Evolutionary conservation across 1,140 invertebrate genomes (phyloP).

Genomic region (Pogonomyrmex californicus): DNA sequence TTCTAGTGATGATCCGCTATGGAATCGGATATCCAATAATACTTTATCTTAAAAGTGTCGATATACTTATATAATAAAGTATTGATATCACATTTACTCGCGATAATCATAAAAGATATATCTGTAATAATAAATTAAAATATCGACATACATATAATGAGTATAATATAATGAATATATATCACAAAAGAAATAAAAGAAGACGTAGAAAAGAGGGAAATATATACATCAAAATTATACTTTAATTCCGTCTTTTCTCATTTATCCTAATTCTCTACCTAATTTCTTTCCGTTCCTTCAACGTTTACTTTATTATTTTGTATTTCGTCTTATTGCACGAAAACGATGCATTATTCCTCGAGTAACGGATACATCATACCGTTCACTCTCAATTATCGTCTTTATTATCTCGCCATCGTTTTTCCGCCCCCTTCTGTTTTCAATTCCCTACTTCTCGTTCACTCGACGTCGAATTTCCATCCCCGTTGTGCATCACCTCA

Average conservation of each 20-base stretch:
- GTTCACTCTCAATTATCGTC: constrained; percentile 6
- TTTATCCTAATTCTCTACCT: not conserved
- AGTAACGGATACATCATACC: constrained; percentile 13
- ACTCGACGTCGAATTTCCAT: constrained; percentile 32
- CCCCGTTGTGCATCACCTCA: constrained; percentile 27
- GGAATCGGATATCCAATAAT: not conserved
- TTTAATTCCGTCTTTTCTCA: constrained; percentile 18
- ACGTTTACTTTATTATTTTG: not conserved
- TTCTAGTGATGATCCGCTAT: not conserved
- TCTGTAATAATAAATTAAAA: not conserved
- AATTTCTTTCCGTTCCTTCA: not conserved
- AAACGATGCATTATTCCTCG: constrained; percentile 1
- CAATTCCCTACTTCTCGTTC: not conserved
- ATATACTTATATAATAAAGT: not conserved
- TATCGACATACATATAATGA: not conserved
- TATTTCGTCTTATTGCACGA: not conserved
- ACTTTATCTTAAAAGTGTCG: not conserved
- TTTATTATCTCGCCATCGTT: constrained; percentile 26
- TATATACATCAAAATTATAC: not conserved
- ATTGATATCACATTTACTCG: not conserved
- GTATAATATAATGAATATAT: not conserved
- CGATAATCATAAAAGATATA: not conserved
- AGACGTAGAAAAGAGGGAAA: not conserved
- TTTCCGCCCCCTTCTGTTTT: constrained; percentile 20
- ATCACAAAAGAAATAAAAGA: not conserved